These are phyloP conservation scores for Protobothrops flavoviridis DNA, from an alignment of 2,113 vertebrate species.

Conservation along the genomic window DNA sequence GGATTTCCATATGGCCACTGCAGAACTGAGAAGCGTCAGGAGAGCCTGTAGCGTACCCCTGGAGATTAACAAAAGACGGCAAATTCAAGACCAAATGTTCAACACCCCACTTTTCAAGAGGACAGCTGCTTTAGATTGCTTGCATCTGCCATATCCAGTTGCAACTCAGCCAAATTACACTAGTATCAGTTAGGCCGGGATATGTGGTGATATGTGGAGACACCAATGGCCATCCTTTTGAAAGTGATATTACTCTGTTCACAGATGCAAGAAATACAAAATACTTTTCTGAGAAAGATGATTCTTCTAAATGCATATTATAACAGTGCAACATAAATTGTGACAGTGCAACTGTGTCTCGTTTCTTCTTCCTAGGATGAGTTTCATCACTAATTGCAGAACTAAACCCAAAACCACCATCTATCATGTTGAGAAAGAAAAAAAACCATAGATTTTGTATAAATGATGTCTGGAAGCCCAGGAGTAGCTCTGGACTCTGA, in stretches of 20 bases:
- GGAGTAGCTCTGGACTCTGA: not conserved
- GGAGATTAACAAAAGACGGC: constrained; percentile 16
- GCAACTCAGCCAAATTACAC: not conserved
- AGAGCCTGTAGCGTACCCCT: constrained; percentile 10
- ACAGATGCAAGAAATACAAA: not conserved
- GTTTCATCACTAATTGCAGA: not conserved
- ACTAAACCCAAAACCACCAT: not conserved
- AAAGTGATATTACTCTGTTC: not conserved
- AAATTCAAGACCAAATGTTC: constrained; percentile 11
- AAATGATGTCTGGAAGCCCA: not conserved
- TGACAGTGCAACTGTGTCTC: not conserved
- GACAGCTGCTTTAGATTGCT: constrained; percentile 19
- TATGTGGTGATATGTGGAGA: not conserved
- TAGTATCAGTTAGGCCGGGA: not conserved
- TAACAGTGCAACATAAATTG: not conserved
- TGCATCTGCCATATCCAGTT: not conserved
- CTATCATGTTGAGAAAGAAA: not conserved
- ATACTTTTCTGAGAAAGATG: not conserved
- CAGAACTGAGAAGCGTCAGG: not conserved
- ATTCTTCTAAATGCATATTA: not conserved
- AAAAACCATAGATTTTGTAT: not conserved
- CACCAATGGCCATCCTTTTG: not conserved
- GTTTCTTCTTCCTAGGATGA: not conserved
- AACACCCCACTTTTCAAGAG: not conserved
- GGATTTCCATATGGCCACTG: not conserved